These are phyloP conservation scores for Lypha dubia DNA, from an alignment of 2,888 invertebrate species.

Conservation along the genomic window DNA sequence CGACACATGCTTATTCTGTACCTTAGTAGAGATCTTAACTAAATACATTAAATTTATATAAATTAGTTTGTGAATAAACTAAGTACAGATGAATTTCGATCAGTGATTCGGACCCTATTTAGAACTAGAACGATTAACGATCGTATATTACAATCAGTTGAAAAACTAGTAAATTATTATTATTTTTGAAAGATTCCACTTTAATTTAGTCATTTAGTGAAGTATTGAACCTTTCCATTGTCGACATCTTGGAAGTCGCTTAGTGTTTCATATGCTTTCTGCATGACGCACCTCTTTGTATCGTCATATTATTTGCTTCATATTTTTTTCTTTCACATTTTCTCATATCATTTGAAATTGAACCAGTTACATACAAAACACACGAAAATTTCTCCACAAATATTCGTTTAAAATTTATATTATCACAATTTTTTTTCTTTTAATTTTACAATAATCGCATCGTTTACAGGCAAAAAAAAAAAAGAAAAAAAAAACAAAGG, in stretches of 20 bases:
- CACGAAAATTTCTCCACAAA: slow-evolving; percentile 12
- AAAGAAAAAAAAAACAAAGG: background rate
- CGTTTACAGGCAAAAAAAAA: slow-evolving; percentile 8
- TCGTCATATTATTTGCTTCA: background rate
- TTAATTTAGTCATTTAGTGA: no score
- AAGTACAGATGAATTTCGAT: no score
- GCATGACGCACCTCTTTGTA: background rate
- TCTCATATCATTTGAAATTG: background rate
- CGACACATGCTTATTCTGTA: no score
- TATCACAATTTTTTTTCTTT: no score
- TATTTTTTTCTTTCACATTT: background rate
- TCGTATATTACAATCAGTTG: no score
- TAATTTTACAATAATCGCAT: slow-evolving; percentile 21
- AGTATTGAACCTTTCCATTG: background rate
- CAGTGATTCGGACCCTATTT: no score
- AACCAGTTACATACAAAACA: background rate
- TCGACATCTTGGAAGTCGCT: background rate
- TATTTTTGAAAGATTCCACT: background rate
- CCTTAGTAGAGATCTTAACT: no score
- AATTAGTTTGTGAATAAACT: no score
- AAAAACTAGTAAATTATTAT: no score
- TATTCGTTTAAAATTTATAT: slow-evolving; percentile 13
- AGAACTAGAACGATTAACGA: no score
- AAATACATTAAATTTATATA: no score
- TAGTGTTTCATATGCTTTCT: background rate